Base-by-base conservation (phyloP, 2,888 invertebrate genomes). In the Ptycholaimellus sp. region DNA sequence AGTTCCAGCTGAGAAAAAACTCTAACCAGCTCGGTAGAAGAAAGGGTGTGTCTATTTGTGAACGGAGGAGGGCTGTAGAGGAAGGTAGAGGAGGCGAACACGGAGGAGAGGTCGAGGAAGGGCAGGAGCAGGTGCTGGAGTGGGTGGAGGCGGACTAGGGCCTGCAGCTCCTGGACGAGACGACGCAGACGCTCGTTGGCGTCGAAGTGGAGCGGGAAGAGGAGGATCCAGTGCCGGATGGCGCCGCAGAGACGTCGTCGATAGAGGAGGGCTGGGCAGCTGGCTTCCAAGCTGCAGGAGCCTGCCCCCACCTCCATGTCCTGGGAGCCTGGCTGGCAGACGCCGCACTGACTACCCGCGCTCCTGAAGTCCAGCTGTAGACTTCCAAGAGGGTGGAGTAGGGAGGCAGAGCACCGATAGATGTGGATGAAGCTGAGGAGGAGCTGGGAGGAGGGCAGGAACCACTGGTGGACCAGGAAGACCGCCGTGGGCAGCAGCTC, bases 201-300 rank as follows among this genome's bases (percentile, higher is more conserved):
- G 49, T 66, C 66, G 55, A 68, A 68, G 49, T 68, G 67, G 46
- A 66, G 58, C 2, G 68, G 68, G 47, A 62, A 68, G 35, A 55
- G 57, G 28, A 53, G 52, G 36, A 68, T 67, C 68, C 68, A 68
- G 47, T 60, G 65, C 46, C 66, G 64, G 47, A 42, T 50, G 2
- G 54, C 50, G 18, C 39, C 40, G 41, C 55, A 52, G 2, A 54
- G 46, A 2, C 43, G 42, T 32, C 36, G 39, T 19, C 45, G 41
- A 30, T 36, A 32, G 30, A 29, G 34, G n/a, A n/a, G n/a, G n/a
- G n/a, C n/a, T n/a, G n/a, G n/a, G n/a, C n/a, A n/a, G n/a, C n/a
- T n/a, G n/a, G n/a, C n/a, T n/a, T n/a, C n/a, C n/a, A n/a, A n/a
- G n/a, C n/a, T n/a, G n/a, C n/a, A n/a, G n/a, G n/a, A n/a, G n/a